phyloP scores from a whole-genome alignment of 2,888 invertebrate genomes.

The Euproctis similis region DNA sequence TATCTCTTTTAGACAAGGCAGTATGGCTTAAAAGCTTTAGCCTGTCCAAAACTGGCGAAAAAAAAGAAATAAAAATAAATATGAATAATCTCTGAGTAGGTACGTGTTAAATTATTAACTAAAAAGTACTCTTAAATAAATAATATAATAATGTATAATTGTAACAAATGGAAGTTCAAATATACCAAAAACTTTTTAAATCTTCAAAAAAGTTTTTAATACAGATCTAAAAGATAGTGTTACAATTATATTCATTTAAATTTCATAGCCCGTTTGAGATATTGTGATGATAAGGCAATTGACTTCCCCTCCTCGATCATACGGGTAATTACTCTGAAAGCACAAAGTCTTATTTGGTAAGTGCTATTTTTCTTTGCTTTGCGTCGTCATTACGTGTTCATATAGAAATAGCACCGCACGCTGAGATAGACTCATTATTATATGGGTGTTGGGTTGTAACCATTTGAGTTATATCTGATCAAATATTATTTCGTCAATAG shows the following conservation, averaged over 20 bases:
- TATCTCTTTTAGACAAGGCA: too few species aligned
- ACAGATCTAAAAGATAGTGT: slow-evolving; percentile 33
- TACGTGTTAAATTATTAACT: too few species aligned
- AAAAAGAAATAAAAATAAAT: too few species aligned
- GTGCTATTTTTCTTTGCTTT: slow-evolving; percentile 33
- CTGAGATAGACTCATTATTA: slow-evolving; percentile 7
- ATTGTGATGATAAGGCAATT: slow-evolving; percentile 63
- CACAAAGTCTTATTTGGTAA: too few species aligned
- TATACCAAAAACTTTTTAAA: slow-evolving; percentile 2
- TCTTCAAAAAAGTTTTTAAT: slow-evolving; percentile 18
- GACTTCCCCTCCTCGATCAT: slow-evolving; percentile 62
- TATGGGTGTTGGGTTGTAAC: slow-evolving; percentile 17
- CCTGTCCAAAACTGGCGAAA: too few species aligned
- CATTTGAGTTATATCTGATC: slow-evolving; percentile 12
- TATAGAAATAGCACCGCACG: slow-evolving; percentile 12
- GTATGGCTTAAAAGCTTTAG: too few species aligned
- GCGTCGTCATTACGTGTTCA: slow-evolving; percentile 38
- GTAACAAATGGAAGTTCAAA: too few species aligned
- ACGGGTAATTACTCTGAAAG: slow-evolving; percentile 64
- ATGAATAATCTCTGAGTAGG: too few species aligned
- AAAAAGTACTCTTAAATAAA: too few species aligned
- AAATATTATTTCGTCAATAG: too few species aligned
- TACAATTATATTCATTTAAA: slow-evolving; percentile 28
- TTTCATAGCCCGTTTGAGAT: slow-evolving; percentile 29
- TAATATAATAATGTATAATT: too few species aligned